Evolutionary conservation across 2,888 invertebrate genomes (phyloP).

Genomic region (Tenthredo livida): DNA sequence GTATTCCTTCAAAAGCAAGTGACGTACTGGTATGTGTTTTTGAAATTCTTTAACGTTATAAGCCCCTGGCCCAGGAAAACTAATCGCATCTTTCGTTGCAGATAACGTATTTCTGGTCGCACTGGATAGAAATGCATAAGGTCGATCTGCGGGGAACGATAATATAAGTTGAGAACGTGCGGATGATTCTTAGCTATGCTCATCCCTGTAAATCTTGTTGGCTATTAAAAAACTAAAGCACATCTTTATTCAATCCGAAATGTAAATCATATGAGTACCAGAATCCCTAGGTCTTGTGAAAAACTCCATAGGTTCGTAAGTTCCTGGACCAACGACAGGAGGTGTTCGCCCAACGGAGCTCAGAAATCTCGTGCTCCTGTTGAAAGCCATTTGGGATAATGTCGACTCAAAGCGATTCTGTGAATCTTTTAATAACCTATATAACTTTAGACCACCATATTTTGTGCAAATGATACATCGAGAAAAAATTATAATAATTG

Average conservation of each 20-base stretch:
- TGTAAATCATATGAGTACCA: slow-evolving; percentile 52
- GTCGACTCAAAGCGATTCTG: background rate
- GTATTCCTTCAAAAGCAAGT: slow-evolving; percentile 35
- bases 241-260: background rate
- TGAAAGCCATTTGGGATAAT: slow-evolving; percentile 60
- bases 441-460: slow-evolving; percentile 1
- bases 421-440: background rate
- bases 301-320: slow-evolving; percentile 60
- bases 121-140: slow-evolving; percentile 64
- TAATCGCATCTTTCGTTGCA: slow-evolving; percentile 57
- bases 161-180: background rate
- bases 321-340: slow-evolving; percentile 63
- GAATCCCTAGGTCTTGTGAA: slow-evolving; percentile 59
- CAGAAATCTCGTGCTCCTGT: slow-evolving; percentile 60
- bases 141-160: slow-evolving; percentile 54
- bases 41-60: slow-evolving; percentile 59
- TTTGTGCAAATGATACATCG: background rate
- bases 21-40: slow-evolving; percentile 65
- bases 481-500: slow-evolving; percentile 3
- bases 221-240: background rate
- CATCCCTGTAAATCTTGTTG: background rate
- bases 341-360: slow-evolving; percentile 60
- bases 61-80: slow-evolving; percentile 62
- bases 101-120: slow-evolving; percentile 58
- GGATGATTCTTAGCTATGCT: background rate